Conservation (phyloP, 2,888 invertebrate species). For the Plagodis dolabraria region DNA sequence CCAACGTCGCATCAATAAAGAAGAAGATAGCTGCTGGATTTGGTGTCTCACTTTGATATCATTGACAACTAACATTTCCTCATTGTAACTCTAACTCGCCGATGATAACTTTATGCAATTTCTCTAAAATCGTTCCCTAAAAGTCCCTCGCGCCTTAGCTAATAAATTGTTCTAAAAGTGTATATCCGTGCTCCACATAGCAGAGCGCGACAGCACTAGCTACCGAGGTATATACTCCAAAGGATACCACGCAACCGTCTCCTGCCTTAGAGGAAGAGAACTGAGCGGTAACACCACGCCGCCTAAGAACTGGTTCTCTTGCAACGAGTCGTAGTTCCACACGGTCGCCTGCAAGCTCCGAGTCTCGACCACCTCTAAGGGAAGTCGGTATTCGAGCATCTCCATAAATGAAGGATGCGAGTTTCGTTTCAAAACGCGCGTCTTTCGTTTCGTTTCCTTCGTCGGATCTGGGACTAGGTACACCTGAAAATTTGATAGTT, state of each 20-base stretch:
- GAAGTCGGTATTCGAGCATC: constrained; percentile 96
- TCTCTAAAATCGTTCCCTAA: too few species aligned
- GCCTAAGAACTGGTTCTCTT: constrained; percentile 97
- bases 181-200: constrained; percentile 60
- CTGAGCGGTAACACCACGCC: constrained; percentile 93
- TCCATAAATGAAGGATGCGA: constrained; percentile 99
- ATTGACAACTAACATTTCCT: too few species aligned
- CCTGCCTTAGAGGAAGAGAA: constrained; percentile 89
- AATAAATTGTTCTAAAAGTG: constrained; percentile 38
- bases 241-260: constrained; percentile 95
- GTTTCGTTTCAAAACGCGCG: constrained; percentile 95
- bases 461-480: constrained; percentile 96
- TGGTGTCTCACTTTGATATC: too few species aligned
- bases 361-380: constrained; percentile 90
- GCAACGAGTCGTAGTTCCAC: constrained; percentile 97
- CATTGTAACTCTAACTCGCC: too few species aligned
- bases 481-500: constrained; percentile 59
- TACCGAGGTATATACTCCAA: constrained; percentile 84
- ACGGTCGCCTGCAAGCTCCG: constrained; percentile 95
- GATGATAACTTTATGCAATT: too few species aligned
- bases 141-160: background rate
- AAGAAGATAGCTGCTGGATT: too few species aligned
- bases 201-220: constrained; percentile 64
- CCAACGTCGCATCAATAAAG: too few species aligned
- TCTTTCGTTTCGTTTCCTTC: constrained; percentile 97